Evolutionary conservation across 2,113 vertebrate species (phyloP).

Genomic region (Menidia beryllina): DNA sequence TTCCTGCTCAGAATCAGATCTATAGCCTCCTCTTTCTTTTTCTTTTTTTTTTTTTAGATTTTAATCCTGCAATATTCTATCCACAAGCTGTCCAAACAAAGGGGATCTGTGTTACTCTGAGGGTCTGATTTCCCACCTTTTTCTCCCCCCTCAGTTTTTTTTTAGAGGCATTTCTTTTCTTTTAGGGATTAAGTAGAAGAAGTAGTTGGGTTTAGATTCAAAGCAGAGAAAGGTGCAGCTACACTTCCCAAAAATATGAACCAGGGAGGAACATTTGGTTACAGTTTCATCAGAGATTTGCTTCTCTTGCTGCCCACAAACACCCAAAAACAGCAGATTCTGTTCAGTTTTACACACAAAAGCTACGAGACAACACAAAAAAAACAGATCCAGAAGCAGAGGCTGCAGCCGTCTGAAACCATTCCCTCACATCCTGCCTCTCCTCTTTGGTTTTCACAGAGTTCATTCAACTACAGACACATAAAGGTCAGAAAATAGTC

Average conservation of each 20-base stretch:
- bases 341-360: conserved; percentile 4
- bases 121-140: too few relatives aligned
- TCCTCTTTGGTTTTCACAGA: too few relatives aligned
- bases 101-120: background rate
- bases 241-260: too few relatives aligned
- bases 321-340: background rate
- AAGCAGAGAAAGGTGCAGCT: too few relatives aligned
- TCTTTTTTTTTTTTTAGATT: background rate
- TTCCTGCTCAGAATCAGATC: conserved; percentile 8
- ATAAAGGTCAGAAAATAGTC: too few relatives aligned
- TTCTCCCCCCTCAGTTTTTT: too few relatives aligned
- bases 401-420: background rate
- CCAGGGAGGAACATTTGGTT: background rate
- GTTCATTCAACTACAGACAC: too few relatives aligned
- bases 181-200: too few relatives aligned
- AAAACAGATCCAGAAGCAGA: conserved; percentile 13
- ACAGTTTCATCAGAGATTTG: background rate
- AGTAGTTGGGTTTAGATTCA: too few relatives aligned
- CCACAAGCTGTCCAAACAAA: background rate
- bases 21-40: background rate
- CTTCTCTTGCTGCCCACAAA: background rate
- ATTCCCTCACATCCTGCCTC: too few relatives aligned
- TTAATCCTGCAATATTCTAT: too few relatives aligned
- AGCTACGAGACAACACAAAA: conserved; percentile 10
- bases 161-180: too few relatives aligned